These are phyloP conservation scores for Conomelus anceps DNA, from an alignment of 2,888 invertebrate genomes.

Conservation along the genomic window DNA sequence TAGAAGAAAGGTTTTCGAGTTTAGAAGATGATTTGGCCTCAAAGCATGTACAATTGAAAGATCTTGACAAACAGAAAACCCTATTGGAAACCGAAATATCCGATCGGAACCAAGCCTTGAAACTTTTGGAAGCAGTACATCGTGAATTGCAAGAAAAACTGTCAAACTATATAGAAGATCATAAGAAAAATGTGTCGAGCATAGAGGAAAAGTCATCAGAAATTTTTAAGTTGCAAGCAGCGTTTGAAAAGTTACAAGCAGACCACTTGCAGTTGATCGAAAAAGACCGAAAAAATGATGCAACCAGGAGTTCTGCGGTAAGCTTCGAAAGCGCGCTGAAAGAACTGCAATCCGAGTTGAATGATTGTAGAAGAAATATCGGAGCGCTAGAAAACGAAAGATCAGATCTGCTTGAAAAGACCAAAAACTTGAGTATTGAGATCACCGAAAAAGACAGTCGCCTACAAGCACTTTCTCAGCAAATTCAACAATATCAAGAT, in stretches of 20 bases:
- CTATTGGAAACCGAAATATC: background rate
- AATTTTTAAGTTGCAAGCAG: background rate
- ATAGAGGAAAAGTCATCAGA: background rate
- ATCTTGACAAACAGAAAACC: background rate
- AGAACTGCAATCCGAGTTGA: background rate
- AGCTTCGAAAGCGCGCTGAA: background rate
- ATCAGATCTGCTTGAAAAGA: background rate
- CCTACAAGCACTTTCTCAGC: background rate
- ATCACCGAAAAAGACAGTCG: slow-evolving; percentile 20
- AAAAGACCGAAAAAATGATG: background rate
- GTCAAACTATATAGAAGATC: background rate
- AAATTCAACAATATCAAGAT: slow-evolving; percentile 1
- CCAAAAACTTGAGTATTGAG: slow-evolving; percentile 1
- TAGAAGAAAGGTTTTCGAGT: slow-evolving; percentile 17
- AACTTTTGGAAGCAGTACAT: background rate
- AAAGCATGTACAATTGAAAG: background rate
- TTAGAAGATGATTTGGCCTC: background rate
- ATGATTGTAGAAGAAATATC: slow-evolving; percentile 23
- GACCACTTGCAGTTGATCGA: background rate
- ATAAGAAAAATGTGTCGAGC: background rate
- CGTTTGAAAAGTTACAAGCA: background rate
- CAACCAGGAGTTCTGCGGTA: background rate
- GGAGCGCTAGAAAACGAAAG: slow-evolving; percentile 18
- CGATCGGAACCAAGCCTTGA: background rate
- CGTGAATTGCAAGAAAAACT: background rate